These are phyloP conservation scores for Magallana angulata DNA, from an alignment of 1,140 invertebrate species.

Conservation along the genomic window DNA sequence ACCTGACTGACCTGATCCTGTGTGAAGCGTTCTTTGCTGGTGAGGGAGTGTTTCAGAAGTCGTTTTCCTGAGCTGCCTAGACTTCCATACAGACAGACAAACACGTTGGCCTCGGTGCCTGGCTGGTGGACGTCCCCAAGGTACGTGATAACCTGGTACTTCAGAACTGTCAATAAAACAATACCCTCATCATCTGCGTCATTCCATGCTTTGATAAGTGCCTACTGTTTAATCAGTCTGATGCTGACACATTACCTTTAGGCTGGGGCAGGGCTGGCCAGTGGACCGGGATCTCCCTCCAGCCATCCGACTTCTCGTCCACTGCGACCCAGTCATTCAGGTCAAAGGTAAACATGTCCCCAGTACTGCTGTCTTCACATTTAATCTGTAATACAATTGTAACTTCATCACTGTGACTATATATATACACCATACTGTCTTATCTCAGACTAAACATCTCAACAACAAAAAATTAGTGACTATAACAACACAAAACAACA, in stretches of 20 bases:
- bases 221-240: neutral
- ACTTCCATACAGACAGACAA: conserved; percentile 70
- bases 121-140: conserved; percentile 69
- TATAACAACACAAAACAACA: too few species aligned
- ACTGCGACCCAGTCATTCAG: conserved; percentile 62
- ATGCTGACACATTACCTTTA: conserved; percentile 48
- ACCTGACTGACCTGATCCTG: conserved; percentile 63
- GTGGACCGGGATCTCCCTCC: conserved; percentile 70
- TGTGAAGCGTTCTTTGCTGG: conserved; percentile 67
- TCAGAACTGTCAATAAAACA: conserved; percentile 60
- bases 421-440: too few species aligned
- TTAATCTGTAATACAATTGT: conserved; percentile 53
- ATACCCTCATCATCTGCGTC: neutral
- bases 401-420: too few species aligned
- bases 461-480: too few species aligned
- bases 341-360: conserved; percentile 65
- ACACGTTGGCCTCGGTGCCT: conserved; percentile 70
- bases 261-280: conserved; percentile 70
- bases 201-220: too few species aligned
- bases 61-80: conserved; percentile 70
- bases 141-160: conserved; percentile 73
- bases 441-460: too few species aligned
- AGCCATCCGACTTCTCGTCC: conserved; percentile 67
- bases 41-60: conserved; percentile 65
- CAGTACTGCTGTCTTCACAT: conserved; percentile 68